Percentiles rank a stretch among this genome's conserved stretches.
These are phyloP conservation scores for Salvelinus alpinus DNA, from an alignment of 2,113 vertebrate genomes.

Conservation along the genomic window DNA sequence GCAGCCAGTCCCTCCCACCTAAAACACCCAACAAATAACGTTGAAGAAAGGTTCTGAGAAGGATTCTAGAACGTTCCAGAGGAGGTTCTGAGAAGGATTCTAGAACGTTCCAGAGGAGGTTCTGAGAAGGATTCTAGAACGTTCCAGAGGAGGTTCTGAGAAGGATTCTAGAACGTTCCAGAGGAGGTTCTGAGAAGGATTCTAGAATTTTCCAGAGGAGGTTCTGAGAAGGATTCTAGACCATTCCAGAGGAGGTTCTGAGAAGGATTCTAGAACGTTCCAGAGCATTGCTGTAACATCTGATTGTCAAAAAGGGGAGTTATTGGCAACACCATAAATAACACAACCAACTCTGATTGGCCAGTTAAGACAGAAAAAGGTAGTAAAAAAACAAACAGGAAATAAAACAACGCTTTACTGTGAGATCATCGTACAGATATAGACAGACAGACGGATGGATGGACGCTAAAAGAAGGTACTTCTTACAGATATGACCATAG, in stretches of 20 bases:
- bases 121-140: too few relatives aligned
- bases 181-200: neutral
- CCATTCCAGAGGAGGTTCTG: neutral
- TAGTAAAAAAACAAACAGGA: neutral
- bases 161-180: neutral
- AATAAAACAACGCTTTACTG: conserved; percentile 17
- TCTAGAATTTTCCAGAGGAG: neutral
- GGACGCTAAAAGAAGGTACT: neutral
- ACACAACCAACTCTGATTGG: neutral
- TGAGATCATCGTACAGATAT: neutral
- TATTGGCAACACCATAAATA: neutral
- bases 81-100: too few relatives aligned
- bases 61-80: too few relatives aligned
- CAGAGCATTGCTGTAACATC: neutral
- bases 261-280: neutral
- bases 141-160: too few relatives aligned
- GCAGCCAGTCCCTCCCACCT: conserved; percentile 66
- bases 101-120: too few relatives aligned
- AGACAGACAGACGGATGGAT: neutral
- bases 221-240: neutral
- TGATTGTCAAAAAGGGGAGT: neutral
- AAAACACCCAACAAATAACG: too few relatives aligned
- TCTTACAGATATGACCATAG: neutral
- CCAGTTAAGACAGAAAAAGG: neutral
- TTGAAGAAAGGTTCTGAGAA: too few relatives aligned